phyloP scores from a whole-genome alignment of 1,140 invertebrate genomes.

The Oscheius sp. region DNA sequence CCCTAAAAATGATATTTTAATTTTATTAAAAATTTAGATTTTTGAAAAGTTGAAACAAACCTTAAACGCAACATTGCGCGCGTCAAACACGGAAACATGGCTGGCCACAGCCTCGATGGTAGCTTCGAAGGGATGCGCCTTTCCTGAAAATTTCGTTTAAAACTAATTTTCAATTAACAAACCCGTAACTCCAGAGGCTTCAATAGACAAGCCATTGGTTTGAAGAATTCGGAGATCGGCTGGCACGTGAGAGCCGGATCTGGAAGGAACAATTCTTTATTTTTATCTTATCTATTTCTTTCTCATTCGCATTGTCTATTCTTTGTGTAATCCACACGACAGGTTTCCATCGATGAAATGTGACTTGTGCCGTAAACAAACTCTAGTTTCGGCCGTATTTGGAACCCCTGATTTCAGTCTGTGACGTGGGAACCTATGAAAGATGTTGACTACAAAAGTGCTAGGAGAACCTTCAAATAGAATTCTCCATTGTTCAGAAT shows the following conservation, averaged over 20 bases:
- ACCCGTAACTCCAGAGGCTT: slow-evolving; percentile 73
- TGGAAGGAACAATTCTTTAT: slow-evolving; percentile 7
- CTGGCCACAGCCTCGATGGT: slow-evolving; percentile 46
- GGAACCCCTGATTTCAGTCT: no score
- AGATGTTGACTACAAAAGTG: no score
- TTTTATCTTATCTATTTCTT: no score
- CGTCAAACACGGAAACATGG: slow-evolving; percentile 53
- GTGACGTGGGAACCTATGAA: no score
- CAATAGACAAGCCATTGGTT: slow-evolving; percentile 67
- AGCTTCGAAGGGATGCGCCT: slow-evolving; percentile 68
- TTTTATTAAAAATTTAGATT: not conserved
- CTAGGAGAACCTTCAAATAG: no score
- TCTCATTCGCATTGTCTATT: no score
- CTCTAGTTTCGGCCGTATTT: no score
- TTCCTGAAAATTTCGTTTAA: slow-evolving; percentile 63
- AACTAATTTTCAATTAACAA: not conserved
- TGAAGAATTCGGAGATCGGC: slow-evolving; percentile 55
- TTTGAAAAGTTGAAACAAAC: no score
- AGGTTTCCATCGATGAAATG: no score
- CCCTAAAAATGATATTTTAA: slow-evolving; percentile 34
- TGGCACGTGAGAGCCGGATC: slow-evolving; percentile 50
- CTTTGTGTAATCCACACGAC: no score
- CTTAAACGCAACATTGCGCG: slow-evolving; percentile 56
- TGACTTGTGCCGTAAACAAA: no score
- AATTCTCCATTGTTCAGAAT: no score